A percentile compares a stretch with the other conserved stretches of the same genome.
phyloP scores from a whole-genome alignment of 1,140 invertebrate species.

The Hylaeus anthracinus region DNA sequence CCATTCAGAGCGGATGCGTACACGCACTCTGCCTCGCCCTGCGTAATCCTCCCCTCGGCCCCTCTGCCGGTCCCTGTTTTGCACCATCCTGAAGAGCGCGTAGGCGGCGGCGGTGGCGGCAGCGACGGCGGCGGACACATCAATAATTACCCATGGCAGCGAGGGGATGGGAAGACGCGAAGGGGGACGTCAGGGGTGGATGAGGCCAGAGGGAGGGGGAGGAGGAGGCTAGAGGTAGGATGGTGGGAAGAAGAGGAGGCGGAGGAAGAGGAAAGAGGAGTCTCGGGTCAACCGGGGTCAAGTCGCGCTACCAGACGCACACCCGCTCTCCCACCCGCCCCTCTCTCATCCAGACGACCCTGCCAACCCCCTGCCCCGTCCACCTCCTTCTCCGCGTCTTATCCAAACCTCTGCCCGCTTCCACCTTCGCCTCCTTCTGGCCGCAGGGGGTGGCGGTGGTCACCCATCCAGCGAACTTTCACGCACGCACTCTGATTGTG shows the following conservation, averaged over 20 bases:
- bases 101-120: slow-evolving; percentile 54
- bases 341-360: slow-evolving; percentile 65
- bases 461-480: slow-evolving; percentile 56
- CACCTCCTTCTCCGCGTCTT: slow-evolving; percentile 50
- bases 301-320: slow-evolving; percentile 79
- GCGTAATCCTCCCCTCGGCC: slow-evolving; percentile 2
- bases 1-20: slow-evolving; percentile 44
- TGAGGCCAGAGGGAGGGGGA: slow-evolving; percentile 42
- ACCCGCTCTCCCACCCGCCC: slow-evolving; percentile 61
- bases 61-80: neutral
- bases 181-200: slow-evolving; percentile 65
- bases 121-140: slow-evolving; percentile 76
- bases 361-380: slow-evolving; percentile 46
- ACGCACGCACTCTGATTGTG: slow-evolving; percentile 60
- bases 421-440: slow-evolving; percentile 54
- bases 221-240: slow-evolving; percentile 45
- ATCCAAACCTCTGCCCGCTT: slow-evolving; percentile 49
- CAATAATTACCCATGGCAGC: slow-evolving; percentile 79
- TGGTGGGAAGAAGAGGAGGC: slow-evolving; percentile 48
- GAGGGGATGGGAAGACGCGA: slow-evolving; percentile 75
- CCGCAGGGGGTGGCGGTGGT: slow-evolving; percentile 52
- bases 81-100: slow-evolving; percentile 53
- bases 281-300: slow-evolving; percentile 79
- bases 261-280: slow-evolving; percentile 64
- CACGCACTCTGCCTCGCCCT: slow-evolving; percentile 57